A percentile compares a stretch with the other conserved stretches of the same genome.
phyloP scores from a whole-genome alignment of 2,797 vertebrate genomes.

The Prunella strophiata region DNA sequence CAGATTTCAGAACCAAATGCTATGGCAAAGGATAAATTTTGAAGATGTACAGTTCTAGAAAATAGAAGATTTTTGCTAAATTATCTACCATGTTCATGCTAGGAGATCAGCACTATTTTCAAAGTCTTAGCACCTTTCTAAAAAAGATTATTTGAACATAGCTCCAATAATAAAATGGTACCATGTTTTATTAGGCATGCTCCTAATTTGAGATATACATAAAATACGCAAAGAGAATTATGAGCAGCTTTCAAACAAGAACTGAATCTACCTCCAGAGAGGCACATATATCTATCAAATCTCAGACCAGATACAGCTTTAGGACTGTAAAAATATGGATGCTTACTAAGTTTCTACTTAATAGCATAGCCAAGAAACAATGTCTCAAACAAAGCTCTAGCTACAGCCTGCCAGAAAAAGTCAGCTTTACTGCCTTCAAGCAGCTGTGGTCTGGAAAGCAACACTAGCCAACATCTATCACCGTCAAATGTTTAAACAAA shows the following conservation, averaged over 20 bases:
- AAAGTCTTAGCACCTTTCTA: neutral
- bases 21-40: neutral
- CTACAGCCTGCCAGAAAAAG: constrained; percentile 39
- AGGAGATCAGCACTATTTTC: neutral
- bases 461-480: constrained; percentile 13
- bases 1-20: neutral
- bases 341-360: constrained; percentile 38
- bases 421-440: constrained; percentile 37
- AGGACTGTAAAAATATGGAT: constrained; percentile 34
- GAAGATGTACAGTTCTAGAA: neutral
- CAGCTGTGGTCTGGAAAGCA: constrained; percentile 43
- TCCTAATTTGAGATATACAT: neutral
- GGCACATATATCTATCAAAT: neutral
- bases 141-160: neutral
- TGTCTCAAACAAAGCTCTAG: constrained; percentile 21
- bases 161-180: neutral
- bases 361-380: constrained; percentile 13
- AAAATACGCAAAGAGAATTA: neutral
- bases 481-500: constrained; percentile 24
- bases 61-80: neutral
- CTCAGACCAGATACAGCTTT: neutral
- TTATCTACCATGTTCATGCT: neutral
- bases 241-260: neutral
- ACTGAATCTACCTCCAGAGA: neutral
- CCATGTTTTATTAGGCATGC: neutral